Conservation (phyloP, 92 coral and sea anemone genomes). For the Micromussa lordhowensis region DNA sequence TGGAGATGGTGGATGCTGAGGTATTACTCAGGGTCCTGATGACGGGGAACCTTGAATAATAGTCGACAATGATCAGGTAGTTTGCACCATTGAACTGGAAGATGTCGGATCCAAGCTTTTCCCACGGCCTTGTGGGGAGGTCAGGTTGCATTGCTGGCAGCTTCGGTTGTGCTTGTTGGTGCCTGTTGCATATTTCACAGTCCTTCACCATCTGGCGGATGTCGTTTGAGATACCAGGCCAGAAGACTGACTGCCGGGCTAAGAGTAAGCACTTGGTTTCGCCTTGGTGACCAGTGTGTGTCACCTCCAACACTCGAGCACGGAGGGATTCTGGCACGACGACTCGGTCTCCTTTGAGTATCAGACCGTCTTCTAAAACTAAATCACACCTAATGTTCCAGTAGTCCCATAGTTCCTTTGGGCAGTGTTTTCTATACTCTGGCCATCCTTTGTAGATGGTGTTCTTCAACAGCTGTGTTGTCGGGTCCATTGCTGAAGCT, state of each 20-base stretch:
- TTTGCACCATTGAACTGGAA: slow-evolving; percentile 29
- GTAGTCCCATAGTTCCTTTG: slow-evolving; percentile 56
- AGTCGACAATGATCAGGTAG: slow-evolving; percentile 55
- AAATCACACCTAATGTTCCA: slow-evolving; percentile 71
- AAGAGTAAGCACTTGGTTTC: slow-evolving; percentile 65
- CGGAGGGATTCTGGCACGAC: slow-evolving; percentile 35
- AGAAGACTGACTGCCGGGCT: slow-evolving; percentile 57
- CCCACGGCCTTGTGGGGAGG: slow-evolving; percentile 60
- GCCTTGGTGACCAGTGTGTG: slow-evolving; percentile 62
- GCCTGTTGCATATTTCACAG: slow-evolving; percentile 57
- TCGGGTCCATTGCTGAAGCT: background rate
- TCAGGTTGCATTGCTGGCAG: slow-evolving; percentile 66
- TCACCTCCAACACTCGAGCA: slow-evolving; percentile 39
- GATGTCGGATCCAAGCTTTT: slow-evolving; percentile 54
- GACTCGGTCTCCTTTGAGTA: slow-evolving; percentile 33
- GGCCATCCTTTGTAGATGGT: slow-evolving; percentile 67
- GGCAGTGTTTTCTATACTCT: slow-evolving; percentile 45
- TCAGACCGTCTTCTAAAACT: slow-evolving; percentile 63
- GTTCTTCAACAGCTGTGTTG: slow-evolving; percentile 23
- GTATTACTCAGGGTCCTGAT: slow-evolving; percentile 56
- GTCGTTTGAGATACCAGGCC: slow-evolving; percentile 40
- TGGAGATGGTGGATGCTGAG: slow-evolving; percentile 53
- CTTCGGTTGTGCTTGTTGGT: slow-evolving; percentile 59
- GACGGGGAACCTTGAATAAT: slow-evolving; percentile 68
- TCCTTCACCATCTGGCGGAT: slow-evolving; percentile 50